phyloP scores from a whole-genome alignment of 2,113 vertebrate genomes.

The Polypterus senegalus region DNA sequence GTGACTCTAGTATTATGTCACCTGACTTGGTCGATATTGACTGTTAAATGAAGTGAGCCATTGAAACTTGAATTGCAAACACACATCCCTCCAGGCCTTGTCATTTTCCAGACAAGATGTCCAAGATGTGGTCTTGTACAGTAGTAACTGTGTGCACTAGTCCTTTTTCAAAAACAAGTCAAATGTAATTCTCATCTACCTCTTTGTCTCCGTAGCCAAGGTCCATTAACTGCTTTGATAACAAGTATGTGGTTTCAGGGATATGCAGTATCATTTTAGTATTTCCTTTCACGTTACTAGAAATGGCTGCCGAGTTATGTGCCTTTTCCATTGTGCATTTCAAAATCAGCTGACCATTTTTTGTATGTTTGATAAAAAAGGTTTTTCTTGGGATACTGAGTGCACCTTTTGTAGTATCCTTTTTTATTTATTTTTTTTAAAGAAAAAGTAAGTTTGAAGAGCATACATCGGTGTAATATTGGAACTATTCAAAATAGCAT shows the following conservation, averaged over 20 bases:
- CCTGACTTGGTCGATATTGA: not conserved
- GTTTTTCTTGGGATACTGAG: too few relatives aligned
- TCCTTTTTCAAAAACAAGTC: conserved; percentile 42
- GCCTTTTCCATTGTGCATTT: too few relatives aligned
- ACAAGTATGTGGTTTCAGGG: conserved; percentile 38
- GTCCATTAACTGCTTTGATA: conserved; percentile 30
- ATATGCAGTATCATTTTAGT: not conserved
- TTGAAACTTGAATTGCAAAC: conserved; percentile 18
- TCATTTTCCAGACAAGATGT: conserved; percentile 42
- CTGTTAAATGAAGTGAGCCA: not conserved
- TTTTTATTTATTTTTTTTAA: too few relatives aligned
- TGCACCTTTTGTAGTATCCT: too few relatives aligned
- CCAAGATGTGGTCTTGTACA: conserved; percentile 35
- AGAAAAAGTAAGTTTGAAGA: too few relatives aligned
- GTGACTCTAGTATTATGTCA: not conserved
- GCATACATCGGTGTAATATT: too few relatives aligned
- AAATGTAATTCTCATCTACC: conserved; percentile 36
- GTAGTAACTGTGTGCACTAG: conserved; percentile 55
- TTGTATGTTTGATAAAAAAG: too few relatives aligned
- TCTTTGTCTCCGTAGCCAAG: conserved; percentile 27
- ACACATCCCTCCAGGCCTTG: conserved; percentile 28
- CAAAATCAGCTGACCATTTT: too few relatives aligned
- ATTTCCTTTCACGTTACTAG: too few relatives aligned
- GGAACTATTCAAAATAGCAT: too few relatives aligned
- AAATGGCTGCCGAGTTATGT: too few relatives aligned